Evolutionary conservation across 2,797 vertebrate species (phyloP).

Genomic region (Ambastaia sidthimunki): DNA sequence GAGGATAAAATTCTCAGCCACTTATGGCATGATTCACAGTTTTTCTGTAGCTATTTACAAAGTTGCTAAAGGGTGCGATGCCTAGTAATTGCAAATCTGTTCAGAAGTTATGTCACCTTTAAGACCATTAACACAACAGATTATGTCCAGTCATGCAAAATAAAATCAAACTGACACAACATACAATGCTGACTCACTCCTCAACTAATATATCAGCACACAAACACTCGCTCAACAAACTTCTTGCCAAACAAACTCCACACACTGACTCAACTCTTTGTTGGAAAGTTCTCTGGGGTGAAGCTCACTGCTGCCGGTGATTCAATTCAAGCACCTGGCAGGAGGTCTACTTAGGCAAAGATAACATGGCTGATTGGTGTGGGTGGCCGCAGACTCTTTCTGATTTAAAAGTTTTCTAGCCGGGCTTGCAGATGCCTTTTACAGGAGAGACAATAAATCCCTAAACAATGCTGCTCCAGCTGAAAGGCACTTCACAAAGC

Average conservation of each 20-base stretch:
- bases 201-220: not conserved
- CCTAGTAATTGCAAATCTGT: not conserved
- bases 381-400: constrained; percentile 33
- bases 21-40: too few relatives aligned
- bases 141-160: not conserved
- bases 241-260: not conserved
- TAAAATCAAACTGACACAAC: constrained; percentile 9
- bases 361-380: constrained; percentile 11
- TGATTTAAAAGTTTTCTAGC: constrained; percentile 32
- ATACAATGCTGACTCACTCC: constrained; percentile 22
- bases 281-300: constrained; percentile 24
- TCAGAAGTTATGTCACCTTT: not conserved
- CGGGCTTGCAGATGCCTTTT: constrained; percentile 17
- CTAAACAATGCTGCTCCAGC: constrained; percentile 8
- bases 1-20: too few relatives aligned
- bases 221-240: not conserved
- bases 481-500: constrained; percentile 25
- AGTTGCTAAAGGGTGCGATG: too few relatives aligned
- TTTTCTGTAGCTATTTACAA: too few relatives aligned
- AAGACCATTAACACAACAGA: not conserved
- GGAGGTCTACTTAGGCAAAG: constrained; percentile 28
- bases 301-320: not conserved
- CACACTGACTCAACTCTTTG: constrained; percentile 25
- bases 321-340: constrained; percentile 30
- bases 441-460: constrained; percentile 32